Conservation (phyloP, 2,888 invertebrate species). For the Brenthis daphne region DNA sequence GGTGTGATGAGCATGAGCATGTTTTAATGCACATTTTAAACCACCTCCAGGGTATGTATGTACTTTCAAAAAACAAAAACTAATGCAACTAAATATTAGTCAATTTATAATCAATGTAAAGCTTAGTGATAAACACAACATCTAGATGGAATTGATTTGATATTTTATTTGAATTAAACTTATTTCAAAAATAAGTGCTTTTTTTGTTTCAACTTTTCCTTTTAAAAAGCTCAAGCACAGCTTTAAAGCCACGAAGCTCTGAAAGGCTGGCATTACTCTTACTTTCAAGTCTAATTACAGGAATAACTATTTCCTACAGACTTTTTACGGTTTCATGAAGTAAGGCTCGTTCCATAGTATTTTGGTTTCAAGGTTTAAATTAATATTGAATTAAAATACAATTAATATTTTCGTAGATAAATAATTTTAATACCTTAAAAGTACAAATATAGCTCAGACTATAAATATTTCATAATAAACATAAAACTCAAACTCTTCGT, state of each 20-base stretch:
- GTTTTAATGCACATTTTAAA: too few relatives aligned
- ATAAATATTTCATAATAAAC: neutral
- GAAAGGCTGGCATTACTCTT: slow-evolving; percentile 10
- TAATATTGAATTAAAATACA: neutral
- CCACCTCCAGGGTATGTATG: too few relatives aligned
- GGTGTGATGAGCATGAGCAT: too few relatives aligned
- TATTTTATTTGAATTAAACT: neutral
- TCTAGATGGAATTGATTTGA: neutral
- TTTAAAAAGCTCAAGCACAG: slow-evolving; percentile 2
- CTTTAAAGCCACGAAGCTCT: slow-evolving; percentile 9
- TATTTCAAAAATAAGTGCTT: neutral
- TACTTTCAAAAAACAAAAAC: too few relatives aligned
- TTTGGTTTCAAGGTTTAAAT: neutral
- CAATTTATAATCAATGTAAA: too few relatives aligned
- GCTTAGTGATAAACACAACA: too few relatives aligned
- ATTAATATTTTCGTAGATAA: too few relatives aligned
- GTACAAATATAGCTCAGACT: too few relatives aligned
- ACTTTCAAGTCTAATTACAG: slow-evolving; percentile 23
- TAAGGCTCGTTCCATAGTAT: neutral
- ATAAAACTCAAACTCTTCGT: too few relatives aligned
- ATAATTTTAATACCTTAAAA: too few relatives aligned
- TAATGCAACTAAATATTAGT: too few relatives aligned
- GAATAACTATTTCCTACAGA: slow-evolving; percentile 17
- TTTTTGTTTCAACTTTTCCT: neutral
- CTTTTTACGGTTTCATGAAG: slow-evolving; percentile 4